These are phyloP conservation scores for Manduca sexta DNA, from an alignment of 1,140 invertebrate genomes.

Conservation along the genomic window DNA sequence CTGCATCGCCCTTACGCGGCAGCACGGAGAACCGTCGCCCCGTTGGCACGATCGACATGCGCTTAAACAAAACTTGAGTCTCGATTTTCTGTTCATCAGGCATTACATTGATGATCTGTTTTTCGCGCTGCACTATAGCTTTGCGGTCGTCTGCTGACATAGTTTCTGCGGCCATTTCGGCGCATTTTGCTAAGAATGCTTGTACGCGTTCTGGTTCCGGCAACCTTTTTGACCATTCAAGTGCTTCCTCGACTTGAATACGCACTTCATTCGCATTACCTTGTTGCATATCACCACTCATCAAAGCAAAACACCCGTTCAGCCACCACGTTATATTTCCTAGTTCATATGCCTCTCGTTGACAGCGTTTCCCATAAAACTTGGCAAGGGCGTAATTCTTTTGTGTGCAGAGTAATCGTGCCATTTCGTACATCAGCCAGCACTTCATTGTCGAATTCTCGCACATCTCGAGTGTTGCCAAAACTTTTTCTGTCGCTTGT, in stretches of 20 bases:
- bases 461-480: slow-evolving; percentile 53
- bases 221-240: slow-evolving; percentile 56
- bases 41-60: slow-evolving; percentile 52
- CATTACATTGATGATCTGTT: slow-evolving; percentile 48
- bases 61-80: slow-evolving; percentile 54
- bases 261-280: slow-evolving; percentile 72
- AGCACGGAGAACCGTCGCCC: slow-evolving; percentile 58
- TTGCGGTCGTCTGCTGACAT: slow-evolving; percentile 51
- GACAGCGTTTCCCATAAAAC: slow-evolving; percentile 72
- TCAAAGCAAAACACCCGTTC: slow-evolving; percentile 66
- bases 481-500: slow-evolving; percentile 48
- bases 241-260: slow-evolving; percentile 59
- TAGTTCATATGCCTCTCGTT: slow-evolving; percentile 62
- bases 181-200: slow-evolving; percentile 52
- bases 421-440: slow-evolving; percentile 73
- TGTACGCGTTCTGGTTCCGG: slow-evolving; percentile 53
- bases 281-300: slow-evolving; percentile 70
- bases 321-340: slow-evolving; percentile 65
- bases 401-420: slow-evolving; percentile 60
- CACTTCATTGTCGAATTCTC: slow-evolving; percentile 66
- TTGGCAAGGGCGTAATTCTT: slow-evolving; percentile 72
- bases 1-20: slow-evolving; percentile 38
- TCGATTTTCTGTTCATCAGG: slow-evolving; percentile 39
- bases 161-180: slow-evolving; percentile 50
- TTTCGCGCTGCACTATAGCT: slow-evolving; percentile 48